phyloP scores from a whole-genome alignment of 2,113 vertebrate genomes.

The Poeciliopsis prolifica region DNA sequence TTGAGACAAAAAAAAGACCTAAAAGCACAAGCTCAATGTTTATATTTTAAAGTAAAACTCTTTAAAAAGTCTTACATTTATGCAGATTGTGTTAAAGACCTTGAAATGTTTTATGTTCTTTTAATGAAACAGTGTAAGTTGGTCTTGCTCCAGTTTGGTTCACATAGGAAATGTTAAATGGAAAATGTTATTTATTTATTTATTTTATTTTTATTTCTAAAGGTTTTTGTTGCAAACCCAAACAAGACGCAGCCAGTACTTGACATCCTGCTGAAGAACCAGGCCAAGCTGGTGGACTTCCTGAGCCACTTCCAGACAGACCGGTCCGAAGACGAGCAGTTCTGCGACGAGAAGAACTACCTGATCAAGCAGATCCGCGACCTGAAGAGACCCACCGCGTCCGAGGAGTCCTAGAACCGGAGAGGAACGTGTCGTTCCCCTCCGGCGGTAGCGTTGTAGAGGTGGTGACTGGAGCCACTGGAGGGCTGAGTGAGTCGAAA shows the following conservation, averaged over 20 bases:
- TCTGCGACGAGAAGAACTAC: constrained; percentile 98
- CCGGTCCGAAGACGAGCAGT: constrained; percentile 94
- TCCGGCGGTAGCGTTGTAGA: constrained; percentile 41
- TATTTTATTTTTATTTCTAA: constrained; percentile 30
- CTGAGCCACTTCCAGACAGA: constrained; percentile 97
- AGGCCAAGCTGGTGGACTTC: constrained; percentile 96
- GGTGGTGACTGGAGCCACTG: constrained; percentile 47
- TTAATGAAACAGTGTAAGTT: too few species aligned
- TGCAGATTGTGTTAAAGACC: too few species aligned
- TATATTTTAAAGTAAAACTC: too few species aligned
- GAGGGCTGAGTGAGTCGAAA: constrained; percentile 36
- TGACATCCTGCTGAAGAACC: constrained; percentile 98
- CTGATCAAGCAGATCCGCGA: constrained; percentile 97
- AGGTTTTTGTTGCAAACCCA: constrained; percentile 99
- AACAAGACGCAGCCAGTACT: constrained; percentile 96
- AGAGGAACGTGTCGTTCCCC: not conserved
- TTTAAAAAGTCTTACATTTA: too few species aligned
- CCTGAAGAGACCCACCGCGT: constrained; percentile 85
- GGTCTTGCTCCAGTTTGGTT: not conserved
- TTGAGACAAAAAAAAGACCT: too few species aligned
- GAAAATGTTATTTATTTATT: too few species aligned
- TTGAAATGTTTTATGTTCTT: too few species aligned
- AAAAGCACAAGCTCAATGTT: too few species aligned
- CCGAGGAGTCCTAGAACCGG: constrained; percentile 72
- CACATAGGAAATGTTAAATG: not conserved